Evolutionary conservation across 1,140 invertebrate genomes (phyloP).

Genomic region (Chymomyza costata): DNA sequence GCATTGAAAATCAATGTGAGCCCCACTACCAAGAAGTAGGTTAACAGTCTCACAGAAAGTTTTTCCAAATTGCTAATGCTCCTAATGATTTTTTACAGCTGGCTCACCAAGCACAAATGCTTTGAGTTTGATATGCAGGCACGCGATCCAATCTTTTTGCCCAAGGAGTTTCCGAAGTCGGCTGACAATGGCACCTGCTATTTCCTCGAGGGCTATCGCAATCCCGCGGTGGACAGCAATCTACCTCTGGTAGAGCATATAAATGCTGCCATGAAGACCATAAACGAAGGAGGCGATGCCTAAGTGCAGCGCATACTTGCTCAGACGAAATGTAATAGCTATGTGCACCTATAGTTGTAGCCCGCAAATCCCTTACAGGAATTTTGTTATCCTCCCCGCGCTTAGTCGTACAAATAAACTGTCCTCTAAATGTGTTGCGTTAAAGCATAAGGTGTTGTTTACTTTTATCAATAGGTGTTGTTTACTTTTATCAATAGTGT

Average conservation of each 20-base stretch:
- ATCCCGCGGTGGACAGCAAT: constrained; percentile 80
- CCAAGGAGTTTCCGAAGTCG: constrained; percentile 86
- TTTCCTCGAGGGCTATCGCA: constrained; percentile 88
- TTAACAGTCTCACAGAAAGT: constrained; percentile 22
- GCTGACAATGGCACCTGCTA: constrained; percentile 88
- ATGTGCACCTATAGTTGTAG: background rate
- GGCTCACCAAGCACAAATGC: constrained; percentile 83
- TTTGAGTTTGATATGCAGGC: constrained; percentile 86
- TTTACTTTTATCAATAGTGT: too few species aligned
- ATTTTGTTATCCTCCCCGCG: constrained; percentile 38
- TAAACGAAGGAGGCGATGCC: constrained; percentile 61
- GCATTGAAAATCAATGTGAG: constrained; percentile 93
- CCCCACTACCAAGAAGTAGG: constrained; percentile 93
- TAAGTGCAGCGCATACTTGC: constrained; percentile 15
- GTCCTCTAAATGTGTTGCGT: constrained; percentile 35
- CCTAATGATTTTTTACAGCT: constrained; percentile 77
- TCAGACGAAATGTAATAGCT: too few species aligned
- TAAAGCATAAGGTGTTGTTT: constrained; percentile 38
- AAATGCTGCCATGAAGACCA: constrained; percentile 76
- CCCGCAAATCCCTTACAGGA: constrained; percentile 31
- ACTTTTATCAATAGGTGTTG: constrained; percentile 8
- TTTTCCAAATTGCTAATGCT: background rate
- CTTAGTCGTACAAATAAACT: constrained; percentile 43
- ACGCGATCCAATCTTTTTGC: constrained; percentile 85
- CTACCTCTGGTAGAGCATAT: constrained; percentile 82